Conservation (phyloP, 2,888 invertebrate genomes). For the Acanthosepion pharaonis region DNA sequence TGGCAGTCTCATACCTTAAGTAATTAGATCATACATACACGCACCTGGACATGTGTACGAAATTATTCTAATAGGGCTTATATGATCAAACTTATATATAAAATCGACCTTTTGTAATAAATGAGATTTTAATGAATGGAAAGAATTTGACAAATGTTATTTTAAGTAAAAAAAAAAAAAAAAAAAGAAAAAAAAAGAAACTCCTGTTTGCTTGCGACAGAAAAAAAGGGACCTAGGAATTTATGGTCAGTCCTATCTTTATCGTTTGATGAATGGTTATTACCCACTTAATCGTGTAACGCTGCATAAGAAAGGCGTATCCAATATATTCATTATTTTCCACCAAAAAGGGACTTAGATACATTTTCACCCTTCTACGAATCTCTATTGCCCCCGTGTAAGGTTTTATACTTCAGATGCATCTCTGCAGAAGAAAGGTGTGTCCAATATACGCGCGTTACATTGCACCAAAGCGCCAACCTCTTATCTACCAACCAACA, state of each 20-base stretch:
- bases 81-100: background rate
- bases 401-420: background rate
- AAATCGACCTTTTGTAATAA: background rate
- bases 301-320: background rate
- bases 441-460: background rate
- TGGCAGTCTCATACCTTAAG: no score
- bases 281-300: no score
- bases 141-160: background rate
- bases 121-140: background rate
- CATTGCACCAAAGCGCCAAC: background rate
- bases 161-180: background rate
- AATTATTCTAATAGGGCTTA: background rate
- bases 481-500: background rate
- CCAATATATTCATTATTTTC: background rate
- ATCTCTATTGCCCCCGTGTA: no score
- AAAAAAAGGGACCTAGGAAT: background rate
- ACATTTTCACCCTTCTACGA: background rate
- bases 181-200: no score
- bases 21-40: no score
- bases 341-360: no score
- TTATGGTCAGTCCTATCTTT: background rate
- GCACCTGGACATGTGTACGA: background rate
- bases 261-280: no score
- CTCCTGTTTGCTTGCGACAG: no score
- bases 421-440: background rate